These are phyloP conservation scores for Epiperipatus broadwayi DNA, from an alignment of 2,888 invertebrate genomes.

Conservation along the genomic window DNA sequence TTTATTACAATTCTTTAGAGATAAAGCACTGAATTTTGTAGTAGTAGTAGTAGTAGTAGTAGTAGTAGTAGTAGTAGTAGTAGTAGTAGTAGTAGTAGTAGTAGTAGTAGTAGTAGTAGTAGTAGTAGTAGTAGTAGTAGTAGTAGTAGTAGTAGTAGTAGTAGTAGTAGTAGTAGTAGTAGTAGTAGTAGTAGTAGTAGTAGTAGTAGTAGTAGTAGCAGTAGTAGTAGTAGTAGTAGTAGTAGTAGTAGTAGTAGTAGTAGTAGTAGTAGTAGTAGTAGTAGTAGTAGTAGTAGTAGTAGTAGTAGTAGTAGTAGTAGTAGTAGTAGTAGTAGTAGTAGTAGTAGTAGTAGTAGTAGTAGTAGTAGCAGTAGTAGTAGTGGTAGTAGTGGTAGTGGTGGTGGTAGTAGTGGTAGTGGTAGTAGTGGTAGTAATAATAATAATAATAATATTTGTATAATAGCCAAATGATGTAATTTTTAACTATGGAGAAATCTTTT, in stretches of 20 bases:
- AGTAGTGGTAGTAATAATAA: conserved; percentile 15
- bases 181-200: background rate
- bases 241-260: conserved; percentile 7
- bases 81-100: background rate
- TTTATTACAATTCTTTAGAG: background rate
- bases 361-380: conserved; percentile 14
- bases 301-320: conserved; percentile 13
- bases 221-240: conserved; percentile 7
- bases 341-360: conserved; percentile 13
- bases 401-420: conserved; percentile 12
- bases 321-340: conserved; percentile 12
- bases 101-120: conserved; percentile 8
- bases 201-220: conserved; percentile 7
- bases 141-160: conserved; percentile 3
- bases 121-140: conserved; percentile 7
- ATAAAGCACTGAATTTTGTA: background rate
- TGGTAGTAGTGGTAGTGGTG: conserved; percentile 12
- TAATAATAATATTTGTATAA: too few species aligned
- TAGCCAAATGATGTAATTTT: too few species aligned
- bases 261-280: conserved; percentile 8
- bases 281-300: conserved; percentile 11
- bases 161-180: conserved; percentile 1
- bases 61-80: background rate
- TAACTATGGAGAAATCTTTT: too few species aligned
- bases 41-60: too few species aligned